A percentile compares a stretch with the other conserved stretches of the same genome.
phyloP scores from a whole-genome alignment of 1,140 invertebrate species.

The Amyelois transitella region DNA sequence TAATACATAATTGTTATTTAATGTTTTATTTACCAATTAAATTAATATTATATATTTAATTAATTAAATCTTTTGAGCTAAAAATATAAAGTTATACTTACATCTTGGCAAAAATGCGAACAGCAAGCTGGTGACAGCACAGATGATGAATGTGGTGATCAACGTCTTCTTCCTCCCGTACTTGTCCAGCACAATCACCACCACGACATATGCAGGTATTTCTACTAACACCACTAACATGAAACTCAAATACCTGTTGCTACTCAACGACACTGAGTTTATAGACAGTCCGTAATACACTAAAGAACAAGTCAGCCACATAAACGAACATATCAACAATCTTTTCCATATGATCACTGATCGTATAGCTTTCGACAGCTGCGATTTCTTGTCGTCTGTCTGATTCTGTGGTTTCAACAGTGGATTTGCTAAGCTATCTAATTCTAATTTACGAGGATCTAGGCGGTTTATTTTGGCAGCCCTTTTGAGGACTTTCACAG shows the following conservation, averaged over 20 bases:
- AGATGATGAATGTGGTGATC: constrained; percentile 47
- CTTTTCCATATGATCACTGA: constrained; percentile 78
- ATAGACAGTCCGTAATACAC: constrained; percentile 89
- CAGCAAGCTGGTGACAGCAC: constrained; percentile 54
- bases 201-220: constrained; percentile 82
- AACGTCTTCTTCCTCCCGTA: constrained; percentile 77
- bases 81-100: constrained; percentile 35
- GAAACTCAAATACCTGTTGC: constrained; percentile 81
- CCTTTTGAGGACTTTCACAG: constrained; percentile 79
- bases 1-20: too few relatives aligned
- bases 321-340: constrained; percentile 79
- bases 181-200: constrained; percentile 78
- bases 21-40: too few relatives aligned
- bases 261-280: constrained; percentile 85
- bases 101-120: constrained; percentile 68
- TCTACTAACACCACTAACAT: constrained; percentile 81
- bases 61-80: neutral
- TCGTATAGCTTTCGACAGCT: constrained; percentile 65
- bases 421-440: constrained; percentile 69
- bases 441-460: constrained; percentile 73
- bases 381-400: constrained; percentile 45
- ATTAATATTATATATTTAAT: too few relatives aligned
- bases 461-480: constrained; percentile 83
- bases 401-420: constrained; percentile 47
- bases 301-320: constrained; percentile 83